These are phyloP conservation scores for Festucalex cinctus DNA, from an alignment of 2,113 vertebrate genomes.

Conservation along the genomic window DNA sequence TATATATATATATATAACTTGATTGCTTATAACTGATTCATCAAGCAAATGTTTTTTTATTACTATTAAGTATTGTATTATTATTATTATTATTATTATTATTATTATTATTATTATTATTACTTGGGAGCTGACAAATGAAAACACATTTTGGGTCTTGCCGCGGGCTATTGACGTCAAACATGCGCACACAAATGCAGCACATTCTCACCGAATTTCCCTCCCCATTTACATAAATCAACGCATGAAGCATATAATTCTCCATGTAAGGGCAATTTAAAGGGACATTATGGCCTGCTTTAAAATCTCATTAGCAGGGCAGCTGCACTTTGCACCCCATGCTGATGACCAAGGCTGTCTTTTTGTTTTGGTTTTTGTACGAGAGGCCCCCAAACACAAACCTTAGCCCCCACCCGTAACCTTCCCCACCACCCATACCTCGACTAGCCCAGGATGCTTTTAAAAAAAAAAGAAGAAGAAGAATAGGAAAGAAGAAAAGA, in stretches of 20 bases:
- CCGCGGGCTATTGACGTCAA: slow-evolving; percentile 57
- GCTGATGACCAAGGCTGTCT: slow-evolving; percentile 60
- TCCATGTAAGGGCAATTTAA: slow-evolving; percentile 63
- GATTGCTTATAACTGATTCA: not conserved
- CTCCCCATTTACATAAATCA: slow-evolving; percentile 55
- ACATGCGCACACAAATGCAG: slow-evolving; percentile 40
- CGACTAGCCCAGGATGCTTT: not conserved
- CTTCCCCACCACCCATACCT: not conserved
- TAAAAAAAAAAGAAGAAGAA: slow-evolving; percentile 16
- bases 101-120: not conserved
- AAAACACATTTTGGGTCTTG: slow-evolving; percentile 31
- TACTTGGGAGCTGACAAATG: not conserved
- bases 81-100: not conserved
- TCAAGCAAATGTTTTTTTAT: not conserved
- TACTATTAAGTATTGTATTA: too few species aligned
- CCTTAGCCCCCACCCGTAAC: slow-evolving; percentile 15
- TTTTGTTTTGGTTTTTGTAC: slow-evolving; percentile 59
- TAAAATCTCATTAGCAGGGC: slow-evolving; percentile 74
- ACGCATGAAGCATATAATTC: slow-evolving; percentile 68
- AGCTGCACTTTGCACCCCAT: slow-evolving; percentile 72
- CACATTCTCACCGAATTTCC: slow-evolving; percentile 1
- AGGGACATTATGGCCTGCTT: slow-evolving; percentile 66
- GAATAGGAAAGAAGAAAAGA: not conserved
- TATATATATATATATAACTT: not conserved
- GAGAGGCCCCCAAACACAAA: slow-evolving; percentile 26